Evolutionary conservation across 2,797 vertebrate species (phyloP), one percentile per base, ranked within the genome.

Genomic region (Enteromius viviparus): DNA sequence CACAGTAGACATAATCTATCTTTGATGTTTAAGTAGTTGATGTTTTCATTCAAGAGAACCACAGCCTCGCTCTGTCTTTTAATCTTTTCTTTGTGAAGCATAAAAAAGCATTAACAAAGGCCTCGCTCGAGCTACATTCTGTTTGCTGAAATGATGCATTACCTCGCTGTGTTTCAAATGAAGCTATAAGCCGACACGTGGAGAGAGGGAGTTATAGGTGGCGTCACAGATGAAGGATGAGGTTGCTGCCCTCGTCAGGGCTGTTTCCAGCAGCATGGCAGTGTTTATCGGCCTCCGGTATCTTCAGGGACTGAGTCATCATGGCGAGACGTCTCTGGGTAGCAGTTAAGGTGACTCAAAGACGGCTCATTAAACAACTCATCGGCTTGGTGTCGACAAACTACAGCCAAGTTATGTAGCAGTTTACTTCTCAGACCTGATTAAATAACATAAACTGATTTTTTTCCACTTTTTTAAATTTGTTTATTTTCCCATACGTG

Each of bases 331-430:
- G 7, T 49, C 17, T 9, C 12, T 34, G 26, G 40, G 21, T 9
- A n/a, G 53, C 3, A 9, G 68, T 47, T 45, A 80, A 58, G 65
- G 23, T 71, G 78, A 80, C 78, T 80, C 51, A 47, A 15, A 58
- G 37, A 80, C 6, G 23, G 21, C 34, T 58, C n/a, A n/a, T 21
- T 37, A 53, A 7, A 3, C 42, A 19, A 19, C 29, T 78, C 62
- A 23, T 79, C 77, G 10, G 9, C 17, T 62, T 14, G 11, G 23
- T 78, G 21, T 78, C 12, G 8, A 78, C 10, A 21, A 70, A 26
- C 40, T 19, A 26, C 51, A 2, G 53, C n/a, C 14, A 29, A 21
- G 6, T 23, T 23, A 55, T 62, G 6, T 62, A 12, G 26, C 11
- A 4, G 29, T 62, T 12, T 60, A 60, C 55, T 58, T 60, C 55